phyloP scores from a whole-genome alignment of 2,797 vertebrate genomes.

The Lepus townsendii region DNA sequence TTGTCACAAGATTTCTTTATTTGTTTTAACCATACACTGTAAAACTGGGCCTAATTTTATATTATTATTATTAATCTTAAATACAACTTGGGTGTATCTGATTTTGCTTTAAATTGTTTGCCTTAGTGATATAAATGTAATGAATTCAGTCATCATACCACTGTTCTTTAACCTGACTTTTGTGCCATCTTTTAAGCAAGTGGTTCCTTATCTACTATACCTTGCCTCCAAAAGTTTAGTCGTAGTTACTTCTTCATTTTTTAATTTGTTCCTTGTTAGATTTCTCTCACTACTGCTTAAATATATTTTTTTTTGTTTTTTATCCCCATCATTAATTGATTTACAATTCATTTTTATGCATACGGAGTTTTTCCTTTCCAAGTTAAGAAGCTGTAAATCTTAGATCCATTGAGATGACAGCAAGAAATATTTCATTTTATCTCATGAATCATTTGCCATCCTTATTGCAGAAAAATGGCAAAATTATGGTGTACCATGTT shows the following conservation, averaged over 20 bases:
- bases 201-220: not conserved
- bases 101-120: conserved; percentile 61
- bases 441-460: conserved; percentile 91
- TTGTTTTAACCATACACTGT: not conserved
- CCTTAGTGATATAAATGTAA: conserved; percentile 59
- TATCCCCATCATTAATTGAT: conserved; percentile 89
- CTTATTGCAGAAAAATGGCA: conserved; percentile 91
- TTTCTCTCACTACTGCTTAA: conserved; percentile 68
- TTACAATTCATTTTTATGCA: conserved; percentile 89
- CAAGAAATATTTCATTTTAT: conserved; percentile 91
- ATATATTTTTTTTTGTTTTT: conserved; percentile 79
- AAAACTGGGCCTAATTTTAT: conserved; percentile 17
- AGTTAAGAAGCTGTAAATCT: conserved; percentile 92
- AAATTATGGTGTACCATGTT: conserved; percentile 90
- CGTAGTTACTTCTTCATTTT: not conserved
- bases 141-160: not conserved
- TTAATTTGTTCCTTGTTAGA: not conserved
- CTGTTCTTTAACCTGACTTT: not conserved
- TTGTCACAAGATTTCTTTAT: conserved; percentile 14
- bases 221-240: not conserved
- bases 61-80: not conserved
- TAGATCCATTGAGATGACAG: conserved; percentile 90
- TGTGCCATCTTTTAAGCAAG: not conserved
- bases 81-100: not conserved
- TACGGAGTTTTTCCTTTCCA: conserved; percentile 88